Base-by-base conservation (phyloP, 2,113 vertebrate genomes). In the Bos javanicus region DNA sequence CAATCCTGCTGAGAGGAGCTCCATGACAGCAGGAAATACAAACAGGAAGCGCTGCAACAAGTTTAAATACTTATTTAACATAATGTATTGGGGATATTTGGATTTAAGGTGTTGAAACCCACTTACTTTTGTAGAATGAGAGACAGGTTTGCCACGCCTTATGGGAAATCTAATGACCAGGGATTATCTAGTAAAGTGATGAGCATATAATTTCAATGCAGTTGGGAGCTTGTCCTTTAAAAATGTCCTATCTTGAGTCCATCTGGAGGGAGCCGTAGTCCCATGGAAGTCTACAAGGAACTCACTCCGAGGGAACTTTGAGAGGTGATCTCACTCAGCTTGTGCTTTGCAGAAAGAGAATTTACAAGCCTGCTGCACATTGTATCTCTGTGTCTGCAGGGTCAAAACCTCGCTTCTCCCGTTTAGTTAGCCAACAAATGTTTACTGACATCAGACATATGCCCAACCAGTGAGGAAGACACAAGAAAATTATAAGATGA, bases 101-200 rank as follows among this genome's bases (percentile, higher is more conserved):
- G 9, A 39, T 26, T 30, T 39, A 15, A 60, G 7, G n/a, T 10
- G 16, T 2, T 33, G 60, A 59, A 80, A 43, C 19, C 43, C 2
- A 12, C 16, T 64, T 39, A 52, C 11, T 71, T 62, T 56, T 62
- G 25, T 46, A 2, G 36, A 46, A 33, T 4, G 19, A 57, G 74
- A 39, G 30, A 10, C 0, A 14, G 52, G 39, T 17, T 23, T 19
- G 8, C 48, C 43, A 14, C 1, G 2, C 10, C 2, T 28, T 9
- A 17, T 30, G 50, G 33, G 36, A 82, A 93, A 60, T 26, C 21
- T 9, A 59, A 81, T 5, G 14, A 59, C 15, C 28, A 1, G 2
- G n/a, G 28, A 1, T 10, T 7, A 23, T 19, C 5, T 17, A 6
- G 46, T 23, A 43, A 94, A 36, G 26, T 48, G 11, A 12, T 0